Conservation (phyloP, 1,140 invertebrate species). For the Saccostrea cuccullata region DNA sequence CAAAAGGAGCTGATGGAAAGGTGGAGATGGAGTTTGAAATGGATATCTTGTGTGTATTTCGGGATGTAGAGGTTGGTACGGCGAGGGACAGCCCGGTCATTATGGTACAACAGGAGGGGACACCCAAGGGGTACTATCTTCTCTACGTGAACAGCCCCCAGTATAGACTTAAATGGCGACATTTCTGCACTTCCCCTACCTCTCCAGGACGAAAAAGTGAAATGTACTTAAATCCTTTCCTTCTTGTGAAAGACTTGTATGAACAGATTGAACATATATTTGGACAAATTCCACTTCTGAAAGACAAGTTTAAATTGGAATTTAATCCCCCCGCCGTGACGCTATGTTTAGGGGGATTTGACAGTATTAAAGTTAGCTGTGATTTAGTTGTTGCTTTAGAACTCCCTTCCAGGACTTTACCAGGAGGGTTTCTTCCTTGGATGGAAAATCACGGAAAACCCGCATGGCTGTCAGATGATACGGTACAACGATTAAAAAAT, state of each 20-base stretch:
- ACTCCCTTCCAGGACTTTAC: background rate
- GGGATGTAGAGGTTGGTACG: background rate
- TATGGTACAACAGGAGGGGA: background rate
- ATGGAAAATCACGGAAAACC: background rate
- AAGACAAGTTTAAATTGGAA: background rate
- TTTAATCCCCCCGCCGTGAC: slow-evolving; percentile 17
- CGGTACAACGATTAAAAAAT: background rate
- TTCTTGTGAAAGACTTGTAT: background rate
- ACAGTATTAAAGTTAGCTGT: background rate
- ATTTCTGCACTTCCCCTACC: background rate
- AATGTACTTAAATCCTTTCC: slow-evolving; percentile 15
- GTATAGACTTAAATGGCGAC: background rate
- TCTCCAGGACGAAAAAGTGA: background rate
- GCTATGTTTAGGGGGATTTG: background rate
- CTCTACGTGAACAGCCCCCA: background rate
- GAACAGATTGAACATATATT: slow-evolving; percentile 26
- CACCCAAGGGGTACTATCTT: background rate
- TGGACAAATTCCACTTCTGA: slow-evolving; percentile 2
- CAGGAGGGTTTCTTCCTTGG: background rate
- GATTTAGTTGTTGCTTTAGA: slow-evolving; percentile 17
- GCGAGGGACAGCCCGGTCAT: background rate
- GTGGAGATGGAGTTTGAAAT: slow-evolving; percentile 22
- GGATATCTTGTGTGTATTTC: slow-evolving; percentile 16
- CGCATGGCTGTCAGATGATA: background rate
- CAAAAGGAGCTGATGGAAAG: background rate